A percentile compares a stretch with the other conserved stretches of the same genome.
Conservation (phyloP, 2,888 invertebrate genomes). For the Leptopilina myrica region DNA sequence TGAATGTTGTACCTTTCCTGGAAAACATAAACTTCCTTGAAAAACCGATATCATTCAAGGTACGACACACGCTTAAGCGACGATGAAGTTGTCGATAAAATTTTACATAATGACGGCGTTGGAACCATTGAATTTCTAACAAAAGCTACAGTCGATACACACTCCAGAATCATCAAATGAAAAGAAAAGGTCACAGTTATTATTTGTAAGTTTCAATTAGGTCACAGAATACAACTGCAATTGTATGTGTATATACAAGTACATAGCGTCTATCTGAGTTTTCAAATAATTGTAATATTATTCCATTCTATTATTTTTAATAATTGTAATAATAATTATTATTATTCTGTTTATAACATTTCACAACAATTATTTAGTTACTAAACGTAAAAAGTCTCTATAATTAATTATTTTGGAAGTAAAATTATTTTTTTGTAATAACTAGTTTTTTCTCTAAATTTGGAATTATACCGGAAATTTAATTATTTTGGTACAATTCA, state of each 20-base stretch:
- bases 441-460: no score
- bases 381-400: no score
- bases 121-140: slow-evolving; percentile 11
- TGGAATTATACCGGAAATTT: not conserved
- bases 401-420: no score
- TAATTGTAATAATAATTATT: not conserved
- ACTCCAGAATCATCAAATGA: not conserved
- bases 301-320: not conserved
- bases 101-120: slow-evolving; percentile 16
- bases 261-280: no score
- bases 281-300: no score
- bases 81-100: slow-evolving; percentile 19
- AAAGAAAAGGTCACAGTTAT: not conserved
- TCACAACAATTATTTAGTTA: not conserved
- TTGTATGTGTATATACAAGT: no score
- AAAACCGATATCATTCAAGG: slow-evolving; percentile 17
- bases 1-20: not conserved
- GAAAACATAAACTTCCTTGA: not conserved
- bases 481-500: not conserved
- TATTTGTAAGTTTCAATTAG: not conserved
- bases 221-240: not conserved
- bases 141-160: slow-evolving; percentile 2
- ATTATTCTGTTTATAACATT: not conserved
- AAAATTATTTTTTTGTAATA: no score
- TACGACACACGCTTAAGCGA: not conserved